Conservation (phyloP, 2,113 vertebrate species). For the Marmota monax region DNA sequence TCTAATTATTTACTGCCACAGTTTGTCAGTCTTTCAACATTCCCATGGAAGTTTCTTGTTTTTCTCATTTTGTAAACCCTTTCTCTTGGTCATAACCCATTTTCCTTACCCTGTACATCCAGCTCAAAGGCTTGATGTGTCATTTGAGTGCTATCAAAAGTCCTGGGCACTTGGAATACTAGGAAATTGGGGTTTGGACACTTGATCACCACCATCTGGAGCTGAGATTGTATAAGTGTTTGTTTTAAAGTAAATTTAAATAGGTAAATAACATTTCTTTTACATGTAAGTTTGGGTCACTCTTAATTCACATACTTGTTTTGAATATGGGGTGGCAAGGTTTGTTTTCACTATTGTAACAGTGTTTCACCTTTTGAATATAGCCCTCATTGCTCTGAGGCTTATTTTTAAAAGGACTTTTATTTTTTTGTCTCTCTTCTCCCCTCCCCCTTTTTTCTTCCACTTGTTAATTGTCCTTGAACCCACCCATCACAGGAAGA, state of each 20-base stretch:
- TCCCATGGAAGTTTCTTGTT: not conserved
- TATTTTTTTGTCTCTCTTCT: too few species aligned
- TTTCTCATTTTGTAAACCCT: conserved; percentile 39
- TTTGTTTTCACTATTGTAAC: not conserved
- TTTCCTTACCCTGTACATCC: not conserved
- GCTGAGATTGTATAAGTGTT: not conserved
- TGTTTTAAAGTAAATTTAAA: not conserved
- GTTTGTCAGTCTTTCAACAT: not conserved
- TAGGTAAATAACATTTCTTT: not conserved
- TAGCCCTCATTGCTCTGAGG: too few species aligned
- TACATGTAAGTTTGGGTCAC: not conserved
- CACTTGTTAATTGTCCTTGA: too few species aligned
- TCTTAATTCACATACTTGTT: not conserved
- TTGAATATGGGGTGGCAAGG: not conserved
- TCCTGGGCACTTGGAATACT: not conserved
- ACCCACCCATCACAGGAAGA: too few species aligned
- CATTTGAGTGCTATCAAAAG: not conserved
- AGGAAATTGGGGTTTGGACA: not conserved
- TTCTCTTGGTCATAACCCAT: not conserved
- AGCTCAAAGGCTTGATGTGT: not conserved
- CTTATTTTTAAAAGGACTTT: too few species aligned
- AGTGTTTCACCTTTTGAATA: too few species aligned
- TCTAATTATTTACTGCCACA: not conserved
- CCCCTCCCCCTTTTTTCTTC: too few species aligned
- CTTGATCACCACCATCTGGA: not conserved